Conservation (phyloP, 2,888 invertebrate species). For the Chironomus riparius region DNA sequence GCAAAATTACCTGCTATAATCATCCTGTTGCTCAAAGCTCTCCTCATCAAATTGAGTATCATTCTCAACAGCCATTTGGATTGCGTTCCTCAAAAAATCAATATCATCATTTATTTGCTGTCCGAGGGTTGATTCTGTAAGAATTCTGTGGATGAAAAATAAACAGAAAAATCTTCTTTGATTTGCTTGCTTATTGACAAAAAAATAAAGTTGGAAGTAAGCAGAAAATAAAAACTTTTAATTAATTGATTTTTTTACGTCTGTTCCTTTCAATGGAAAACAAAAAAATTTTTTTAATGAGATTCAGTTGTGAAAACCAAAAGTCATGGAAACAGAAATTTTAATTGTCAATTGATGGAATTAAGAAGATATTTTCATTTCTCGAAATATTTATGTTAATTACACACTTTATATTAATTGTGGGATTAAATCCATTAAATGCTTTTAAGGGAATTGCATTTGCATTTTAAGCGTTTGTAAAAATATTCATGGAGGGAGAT, state of each 20-base stretch:
- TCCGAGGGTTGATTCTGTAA: background rate
- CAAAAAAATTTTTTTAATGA: background rate
- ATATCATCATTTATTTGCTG: conserved; percentile 7
- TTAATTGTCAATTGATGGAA: no score
- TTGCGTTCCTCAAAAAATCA: conserved; percentile 9
- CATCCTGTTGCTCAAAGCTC: background rate
- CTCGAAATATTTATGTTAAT: no score
- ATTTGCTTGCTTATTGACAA: background rate
- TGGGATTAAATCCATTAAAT: background rate
- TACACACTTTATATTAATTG: background rate
- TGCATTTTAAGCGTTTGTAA: background rate
- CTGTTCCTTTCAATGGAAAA: background rate
- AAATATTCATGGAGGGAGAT: background rate
- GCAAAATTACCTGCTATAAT: conserved; percentile 1
- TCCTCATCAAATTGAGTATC: background rate
- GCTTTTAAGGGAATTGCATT: background rate
- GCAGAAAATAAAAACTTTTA: background rate
- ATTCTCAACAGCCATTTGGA: conserved; percentile 11
- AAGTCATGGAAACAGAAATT: background rate
- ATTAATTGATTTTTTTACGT: background rate
- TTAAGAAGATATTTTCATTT: no score
- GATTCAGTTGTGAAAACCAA: background rate
- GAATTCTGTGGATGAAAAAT: background rate
- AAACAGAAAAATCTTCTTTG: background rate
- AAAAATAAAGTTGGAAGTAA: no score